Percentiles rank a stretch among this genome's conserved stretches.
phyloP scores from a whole-genome alignment of 2,888 invertebrate genomes.

The Harpalus rufipes region DNA sequence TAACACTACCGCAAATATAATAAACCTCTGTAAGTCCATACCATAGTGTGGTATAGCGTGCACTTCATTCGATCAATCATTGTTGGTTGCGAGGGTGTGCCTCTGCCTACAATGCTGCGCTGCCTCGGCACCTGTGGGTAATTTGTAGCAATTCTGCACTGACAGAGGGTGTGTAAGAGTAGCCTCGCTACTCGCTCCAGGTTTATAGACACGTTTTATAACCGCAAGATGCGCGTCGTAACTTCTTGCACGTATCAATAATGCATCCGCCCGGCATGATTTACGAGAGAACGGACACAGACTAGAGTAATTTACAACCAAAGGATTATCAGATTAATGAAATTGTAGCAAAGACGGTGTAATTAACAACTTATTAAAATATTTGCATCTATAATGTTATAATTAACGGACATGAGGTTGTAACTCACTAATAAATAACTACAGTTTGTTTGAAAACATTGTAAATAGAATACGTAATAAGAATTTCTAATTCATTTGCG shows the following conservation, averaged over 20 bases:
- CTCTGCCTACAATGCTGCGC: conserved; percentile 24
- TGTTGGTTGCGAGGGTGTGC: conserved; percentile 25
- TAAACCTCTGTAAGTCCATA: neutral
- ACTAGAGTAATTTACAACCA: conserved; percentile 8
- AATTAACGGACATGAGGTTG: neutral
- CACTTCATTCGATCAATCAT: conserved; percentile 20
- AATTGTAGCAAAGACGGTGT: neutral
- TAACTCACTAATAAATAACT: too few species aligned
- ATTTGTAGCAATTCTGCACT: conserved; percentile 51
- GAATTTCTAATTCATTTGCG: too few species aligned
- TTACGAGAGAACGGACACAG: conserved; percentile 19
- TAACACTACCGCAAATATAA: conserved; percentile 2
- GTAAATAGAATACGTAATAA: too few species aligned
- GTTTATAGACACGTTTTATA: conserved; percentile 53
- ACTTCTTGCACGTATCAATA: conserved; percentile 47
- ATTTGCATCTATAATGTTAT: neutral
- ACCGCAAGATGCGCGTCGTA: conserved; percentile 47
- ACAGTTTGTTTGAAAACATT: too few species aligned
- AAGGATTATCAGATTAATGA: conserved; percentile 9
- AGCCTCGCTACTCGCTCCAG: conserved; percentile 12
- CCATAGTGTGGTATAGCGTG: conserved; percentile 19
- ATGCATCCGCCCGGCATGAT: conserved; percentile 44
- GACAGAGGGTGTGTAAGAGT: conserved; percentile 51
- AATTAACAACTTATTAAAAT: neutral
- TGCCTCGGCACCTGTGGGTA: conserved; percentile 32